These are phyloP conservation scores for Tribolium castaneum DNA, from an alignment of 1,140 invertebrate species.

Conservation along the genomic window DNA sequence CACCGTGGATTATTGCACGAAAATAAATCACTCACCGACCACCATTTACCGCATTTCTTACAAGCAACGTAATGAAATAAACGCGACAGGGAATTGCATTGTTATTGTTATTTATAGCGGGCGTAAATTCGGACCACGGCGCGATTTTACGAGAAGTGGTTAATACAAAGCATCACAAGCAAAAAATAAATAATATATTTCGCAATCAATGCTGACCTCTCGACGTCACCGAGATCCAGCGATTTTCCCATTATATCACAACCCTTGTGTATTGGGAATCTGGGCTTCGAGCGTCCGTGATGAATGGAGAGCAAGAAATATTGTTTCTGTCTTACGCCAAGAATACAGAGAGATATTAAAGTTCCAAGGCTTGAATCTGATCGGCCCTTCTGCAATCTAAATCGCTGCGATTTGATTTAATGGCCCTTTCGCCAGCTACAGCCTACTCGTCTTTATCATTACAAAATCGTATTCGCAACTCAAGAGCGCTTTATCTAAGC, in stretches of 20 bases:
- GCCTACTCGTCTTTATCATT: conserved; percentile 18
- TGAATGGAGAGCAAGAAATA: conserved; percentile 47
- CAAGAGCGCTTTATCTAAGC: not conserved
- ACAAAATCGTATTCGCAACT: not conserved
- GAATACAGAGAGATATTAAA: conserved; percentile 38
- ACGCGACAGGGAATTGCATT: conserved; percentile 29
- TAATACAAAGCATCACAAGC: not conserved
- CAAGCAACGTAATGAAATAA: conserved; percentile 8
- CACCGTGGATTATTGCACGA: not conserved
- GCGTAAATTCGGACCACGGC: conserved; percentile 18
- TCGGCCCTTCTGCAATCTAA: conserved; percentile 23
- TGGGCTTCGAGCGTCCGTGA: conserved; percentile 35
- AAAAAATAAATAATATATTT: conserved; percentile 39
- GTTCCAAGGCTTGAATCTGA: conserved; percentile 31
- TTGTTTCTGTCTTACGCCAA: conserved; percentile 42
- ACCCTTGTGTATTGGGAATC: conserved; percentile 17
- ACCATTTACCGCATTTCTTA: conserved; percentile 36
- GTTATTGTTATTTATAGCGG: conserved; percentile 25
- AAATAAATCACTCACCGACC: conserved; percentile 16
- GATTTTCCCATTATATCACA: conserved; percentile 37
- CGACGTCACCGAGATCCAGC: conserved; percentile 25
- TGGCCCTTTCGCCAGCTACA: conserved; percentile 4
- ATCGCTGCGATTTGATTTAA: conserved; percentile 24
- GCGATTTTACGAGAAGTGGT: conserved; percentile 12
- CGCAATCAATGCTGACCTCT: conserved; percentile 41